phyloP scores from a whole-genome alignment of 2,888 invertebrate genomes.

The Thalpophila matura region DNA sequence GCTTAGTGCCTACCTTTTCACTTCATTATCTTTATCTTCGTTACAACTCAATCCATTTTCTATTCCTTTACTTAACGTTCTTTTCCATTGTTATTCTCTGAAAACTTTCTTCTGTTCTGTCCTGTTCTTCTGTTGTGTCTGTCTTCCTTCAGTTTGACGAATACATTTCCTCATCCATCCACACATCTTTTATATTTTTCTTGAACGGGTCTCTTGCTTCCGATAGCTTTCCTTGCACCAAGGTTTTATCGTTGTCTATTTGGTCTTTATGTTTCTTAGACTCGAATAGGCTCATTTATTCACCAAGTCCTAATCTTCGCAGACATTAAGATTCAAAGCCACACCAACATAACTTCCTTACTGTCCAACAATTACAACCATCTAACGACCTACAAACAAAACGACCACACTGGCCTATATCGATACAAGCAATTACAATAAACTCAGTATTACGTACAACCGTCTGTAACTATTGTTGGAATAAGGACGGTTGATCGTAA shows the following conservation, averaged over 20 bases:
- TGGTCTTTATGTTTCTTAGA: not conserved
- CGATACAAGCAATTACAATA: conserved; percentile 59
- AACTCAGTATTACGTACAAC: conserved; percentile 43
- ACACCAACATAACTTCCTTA: conserved; percentile 42
- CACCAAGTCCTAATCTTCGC: conserved; percentile 24
- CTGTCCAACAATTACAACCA: conserved; percentile 47
- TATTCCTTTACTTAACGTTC: too few relatives aligned
- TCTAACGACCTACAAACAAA: conserved; percentile 48
- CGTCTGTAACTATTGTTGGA: conserved; percentile 51
- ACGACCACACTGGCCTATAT: conserved; percentile 55
- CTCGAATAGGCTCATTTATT: not conserved
- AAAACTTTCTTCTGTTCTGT: too few relatives aligned
- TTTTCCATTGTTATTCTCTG: too few relatives aligned
- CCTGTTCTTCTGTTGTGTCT: too few relatives aligned
- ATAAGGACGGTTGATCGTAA: conserved; percentile 47
- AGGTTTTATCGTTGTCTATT: not conserved
- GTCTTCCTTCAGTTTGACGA: too few relatives aligned
- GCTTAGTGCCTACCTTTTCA: too few relatives aligned
- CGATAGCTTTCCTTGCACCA: too few relatives aligned
- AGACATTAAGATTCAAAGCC: conserved; percentile 49
- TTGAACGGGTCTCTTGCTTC: too few relatives aligned
- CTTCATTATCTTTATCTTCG: too few relatives aligned
- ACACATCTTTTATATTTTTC: too few relatives aligned
- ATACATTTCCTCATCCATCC: too few relatives aligned
- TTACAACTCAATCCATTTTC: too few relatives aligned